These are phyloP conservation scores for Plecotus auritus DNA, from an alignment of 2,113 vertebrate genomes.

Conservation along the genomic window DNA sequence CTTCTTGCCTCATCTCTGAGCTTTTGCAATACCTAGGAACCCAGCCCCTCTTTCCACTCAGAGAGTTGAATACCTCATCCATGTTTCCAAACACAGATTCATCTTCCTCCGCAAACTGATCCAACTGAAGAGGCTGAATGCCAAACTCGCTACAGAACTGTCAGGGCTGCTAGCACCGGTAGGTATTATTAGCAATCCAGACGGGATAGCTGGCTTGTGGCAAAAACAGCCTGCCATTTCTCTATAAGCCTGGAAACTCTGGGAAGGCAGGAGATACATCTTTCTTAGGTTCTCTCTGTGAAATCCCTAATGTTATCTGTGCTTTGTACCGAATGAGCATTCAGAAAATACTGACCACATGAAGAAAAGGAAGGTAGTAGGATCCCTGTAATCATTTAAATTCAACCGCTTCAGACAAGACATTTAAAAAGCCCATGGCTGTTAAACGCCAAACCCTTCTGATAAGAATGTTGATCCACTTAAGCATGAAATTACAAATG, in stretches of 20 bases:
- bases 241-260: neutral
- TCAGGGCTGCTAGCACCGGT: neutral
- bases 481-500: slow-evolving; percentile 58
- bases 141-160: neutral
- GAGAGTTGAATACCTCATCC: neutral
- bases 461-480: slow-evolving; percentile 30
- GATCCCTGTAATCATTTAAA: slow-evolving; percentile 24
- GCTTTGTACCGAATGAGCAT: neutral
- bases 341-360: neutral
- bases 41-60: neutral
- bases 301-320: neutral
- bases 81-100: neutral
- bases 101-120: neutral
- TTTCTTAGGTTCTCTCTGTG: neutral
- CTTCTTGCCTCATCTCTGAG: neutral
- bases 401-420: slow-evolving; percentile 37
- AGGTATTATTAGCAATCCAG: neutral
- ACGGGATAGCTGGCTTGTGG: neutral
- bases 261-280: neutral
- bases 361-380: neutral
- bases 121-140: neutral
- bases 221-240: slow-evolving; percentile 1
- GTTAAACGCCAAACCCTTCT: slow-evolving; percentile 42
- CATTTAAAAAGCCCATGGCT: slow-evolving; percentile 34
- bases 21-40: neutral